A percentile compares a stretch with the other conserved stretches of the same genome.
phyloP scores from a whole-genome alignment of 2,113 vertebrate species.

The Recurvirostra avosetta region DNA sequence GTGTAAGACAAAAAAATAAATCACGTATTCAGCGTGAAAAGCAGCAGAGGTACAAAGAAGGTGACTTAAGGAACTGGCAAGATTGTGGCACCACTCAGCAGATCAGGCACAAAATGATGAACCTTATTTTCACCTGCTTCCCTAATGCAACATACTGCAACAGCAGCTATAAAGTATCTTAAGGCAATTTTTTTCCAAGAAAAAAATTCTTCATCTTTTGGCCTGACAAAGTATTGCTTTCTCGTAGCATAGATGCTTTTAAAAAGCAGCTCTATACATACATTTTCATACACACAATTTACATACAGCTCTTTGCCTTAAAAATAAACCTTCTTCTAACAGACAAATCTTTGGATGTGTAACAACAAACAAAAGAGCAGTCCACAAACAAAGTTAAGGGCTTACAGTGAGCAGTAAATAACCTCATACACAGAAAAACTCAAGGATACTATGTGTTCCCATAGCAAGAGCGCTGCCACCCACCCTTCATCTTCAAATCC shows the following conservation, averaged over 20 bases:
- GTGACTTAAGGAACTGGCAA: neutral
- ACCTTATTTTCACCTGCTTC: neutral
- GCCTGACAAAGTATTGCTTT: neutral
- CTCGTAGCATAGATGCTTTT: neutral
- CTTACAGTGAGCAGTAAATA: neutral
- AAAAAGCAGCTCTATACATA: neutral
- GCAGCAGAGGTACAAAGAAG: too few relatives aligned
- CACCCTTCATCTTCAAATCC: neutral
- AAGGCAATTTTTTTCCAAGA: neutral
- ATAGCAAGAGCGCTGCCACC: neutral
- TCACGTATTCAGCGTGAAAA: rapidly evolving
- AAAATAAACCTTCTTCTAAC: neutral
- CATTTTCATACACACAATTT: neutral
- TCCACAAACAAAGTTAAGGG: neutral
- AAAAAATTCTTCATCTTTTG: neutral
- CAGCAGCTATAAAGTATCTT: neutral
- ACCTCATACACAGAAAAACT: neutral
- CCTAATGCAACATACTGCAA: neutral
- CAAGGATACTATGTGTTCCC: neutral
- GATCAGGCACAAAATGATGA: rapidly evolving
- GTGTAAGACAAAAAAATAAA: neutral
- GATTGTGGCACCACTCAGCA: neutral
- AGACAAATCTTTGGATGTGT: neutral
- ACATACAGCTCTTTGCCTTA: neutral
- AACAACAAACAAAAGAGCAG: neutral